Conservation (phyloP, 2,113 vertebrate genomes). For the Herpailurus yagouaroundi region DNA sequence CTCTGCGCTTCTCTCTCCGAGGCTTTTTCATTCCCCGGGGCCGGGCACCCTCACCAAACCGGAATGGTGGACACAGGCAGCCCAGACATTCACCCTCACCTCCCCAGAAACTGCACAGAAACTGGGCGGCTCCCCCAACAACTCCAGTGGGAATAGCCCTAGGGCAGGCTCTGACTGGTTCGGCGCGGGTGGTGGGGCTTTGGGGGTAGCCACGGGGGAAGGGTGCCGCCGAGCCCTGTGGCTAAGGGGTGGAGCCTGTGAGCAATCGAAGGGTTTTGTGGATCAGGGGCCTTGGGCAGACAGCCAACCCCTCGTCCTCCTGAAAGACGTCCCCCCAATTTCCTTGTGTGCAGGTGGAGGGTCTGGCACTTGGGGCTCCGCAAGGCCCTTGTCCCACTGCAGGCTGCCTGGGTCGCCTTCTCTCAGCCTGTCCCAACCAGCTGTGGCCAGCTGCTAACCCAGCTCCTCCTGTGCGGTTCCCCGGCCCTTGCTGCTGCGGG, state of each 20-base stretch:
- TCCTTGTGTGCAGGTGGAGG: slow-evolving; percentile 62
- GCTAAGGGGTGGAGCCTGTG: background rate
- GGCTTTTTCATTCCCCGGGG: background rate
- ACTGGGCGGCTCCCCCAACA: background rate
- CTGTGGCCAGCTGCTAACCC: slow-evolving; percentile 83
- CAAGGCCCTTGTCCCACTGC: background rate
- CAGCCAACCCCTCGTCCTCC: background rate
- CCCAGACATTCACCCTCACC: too few species aligned
- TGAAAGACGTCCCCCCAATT: background rate
- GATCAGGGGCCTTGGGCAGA: background rate
- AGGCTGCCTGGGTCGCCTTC: slow-evolving; percentile 88
- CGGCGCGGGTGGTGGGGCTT: background rate
- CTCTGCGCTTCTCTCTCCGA: background rate
- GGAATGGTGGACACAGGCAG: background rate
- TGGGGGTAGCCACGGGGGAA: background rate
- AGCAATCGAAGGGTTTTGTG: background rate
- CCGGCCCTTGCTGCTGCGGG: slow-evolving; percentile 79
- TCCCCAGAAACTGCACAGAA: background rate
- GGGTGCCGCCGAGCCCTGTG: too few species aligned
- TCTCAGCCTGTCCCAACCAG: slow-evolving; percentile 86
- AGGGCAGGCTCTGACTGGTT: slow-evolving; percentile 25
- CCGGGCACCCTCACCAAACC: background rate
- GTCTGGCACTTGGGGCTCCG: slow-evolving; percentile 27
- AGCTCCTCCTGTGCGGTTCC: slow-evolving; percentile 87
- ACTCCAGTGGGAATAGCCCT: background rate